Base-by-base conservation (phyloP, 2,888 invertebrate genomes). In the Morinoia aosen region DNA sequence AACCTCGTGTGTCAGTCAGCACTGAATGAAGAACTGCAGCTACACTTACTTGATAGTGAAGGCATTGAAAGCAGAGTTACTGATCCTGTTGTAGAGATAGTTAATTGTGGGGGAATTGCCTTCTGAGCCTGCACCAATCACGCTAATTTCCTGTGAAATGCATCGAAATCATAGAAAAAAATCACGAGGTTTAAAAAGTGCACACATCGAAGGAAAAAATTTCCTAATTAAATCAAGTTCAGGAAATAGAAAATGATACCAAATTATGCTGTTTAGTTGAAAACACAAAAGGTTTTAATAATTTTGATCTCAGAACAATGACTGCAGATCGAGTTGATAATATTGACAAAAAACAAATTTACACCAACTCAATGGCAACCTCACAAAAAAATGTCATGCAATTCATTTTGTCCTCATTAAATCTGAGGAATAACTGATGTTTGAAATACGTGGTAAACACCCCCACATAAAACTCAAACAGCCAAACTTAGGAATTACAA, bases 111-210 rank as follows among this genome's bases (percentile, higher is more conserved):
- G 90, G n/a, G 95, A 95, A 88, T 91, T 95, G n/a, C 76, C 91
- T 48, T 58, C 95, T n/a, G 96, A 96, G 8, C 96, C n/a, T 33
- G 95, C n/a, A 19, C 95, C 96, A 25, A 96, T n/a, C 56, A 94
- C 48, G 12, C 93, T n/a, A 19, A 96, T 95, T 76, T 96, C 96
- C 95, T 95, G 90, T 40, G 95, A 57, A 56, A 95, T 56, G n/a
- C 16, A 56, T 57, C 19, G 33, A 25, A 76, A 76, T 33, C 7
- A 33, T 76, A 25, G 33, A 33, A 33, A 76, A 0, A 76, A 10
- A 33, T 33, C 16, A 19, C 25, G 33, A 76, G 33, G 76, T 33
- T 76, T 10, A 76, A 48, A 25, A 76, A 76, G 25, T 7, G 25
- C 19, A 76, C 76, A 76, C 16, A 76, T 76, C 33, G 33, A 10